Evolutionary conservation across 2,888 invertebrate species (phyloP), one percentile per base, ranked within the genome.

Genomic region (Stenodema calcarata): DNA sequence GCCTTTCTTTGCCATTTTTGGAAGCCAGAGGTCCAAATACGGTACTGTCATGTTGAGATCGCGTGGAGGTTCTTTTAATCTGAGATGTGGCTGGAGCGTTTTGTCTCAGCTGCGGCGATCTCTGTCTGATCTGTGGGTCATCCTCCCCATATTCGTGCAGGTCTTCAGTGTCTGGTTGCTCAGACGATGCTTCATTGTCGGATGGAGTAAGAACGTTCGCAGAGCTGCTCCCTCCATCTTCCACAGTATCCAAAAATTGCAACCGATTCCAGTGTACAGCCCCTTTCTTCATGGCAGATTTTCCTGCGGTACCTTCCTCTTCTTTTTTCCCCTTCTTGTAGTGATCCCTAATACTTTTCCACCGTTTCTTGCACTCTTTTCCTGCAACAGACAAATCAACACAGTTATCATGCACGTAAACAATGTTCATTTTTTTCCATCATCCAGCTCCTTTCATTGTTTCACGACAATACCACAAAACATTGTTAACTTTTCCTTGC

Each of bases 331-430:
- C 35, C 35, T 7, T 88, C 41, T 54, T 85, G 76, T 62, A 87
- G 41, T 85, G 73, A 76, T 88, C 88, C n/a, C 87, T 83, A 12
- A 88, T 87, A 82, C 41, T 88, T 76, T 79, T 84, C 88, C 87
- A 88, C 35, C 88, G 79, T 50, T 69, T 81, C 82, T 87, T 88
- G 76, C 88, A 88, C n/a, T 88, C 54, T 2, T 28, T 73, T 75
- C 85, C 88, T 88, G 69, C 28, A 87, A 75, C n/a, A 14, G 23
- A 18, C n/a, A 18, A 16, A 70, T 18, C 1, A 14, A 70, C 2
- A 23, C 18, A 1, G 23, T 16, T 7, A 23, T 70, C 23, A 70
- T 70, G n/a, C 18, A 70, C 70, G 12, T 70, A 14, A 70, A 70
- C 18, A 18, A 16, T 70, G 23, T 16, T 18, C 3, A 2, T 11